phyloP scores from a whole-genome alignment of 1,140 invertebrate genomes.

The Drosophila rhopaloa region DNA sequence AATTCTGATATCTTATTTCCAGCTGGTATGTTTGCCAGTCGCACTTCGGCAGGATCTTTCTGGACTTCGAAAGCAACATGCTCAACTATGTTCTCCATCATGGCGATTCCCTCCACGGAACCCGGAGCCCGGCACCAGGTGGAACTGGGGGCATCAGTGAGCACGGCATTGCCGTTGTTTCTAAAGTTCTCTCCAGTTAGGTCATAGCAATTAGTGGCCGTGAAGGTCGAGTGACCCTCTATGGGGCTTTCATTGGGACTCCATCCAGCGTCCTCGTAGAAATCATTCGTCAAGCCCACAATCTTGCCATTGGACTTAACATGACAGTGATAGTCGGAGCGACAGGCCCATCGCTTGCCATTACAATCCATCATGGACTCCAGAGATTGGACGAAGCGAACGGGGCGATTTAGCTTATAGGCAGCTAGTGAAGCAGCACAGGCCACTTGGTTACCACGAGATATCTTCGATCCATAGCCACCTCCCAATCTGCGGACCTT shows the following conservation, averaged over 20 bases:
- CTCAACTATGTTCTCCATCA: conserved; percentile 93
- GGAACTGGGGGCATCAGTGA: conserved; percentile 88
- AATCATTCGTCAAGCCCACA: conserved; percentile 87
- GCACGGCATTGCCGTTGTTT: conserved; percentile 85
- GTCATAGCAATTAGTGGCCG: conserved; percentile 87
- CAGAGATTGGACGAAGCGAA: conserved; percentile 88
- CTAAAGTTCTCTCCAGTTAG: conserved; percentile 85
- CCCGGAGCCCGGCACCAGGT: conserved; percentile 88
- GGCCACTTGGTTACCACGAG: conserved; percentile 86
- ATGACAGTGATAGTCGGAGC: conserved; percentile 86
- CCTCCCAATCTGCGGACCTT: conserved; percentile 88
- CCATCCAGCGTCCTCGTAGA: conserved; percentile 88
- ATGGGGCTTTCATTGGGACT: conserved; percentile 87
- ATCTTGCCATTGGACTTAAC: conserved; percentile 89
- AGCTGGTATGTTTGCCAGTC: conserved; percentile 87
- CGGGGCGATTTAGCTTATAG: conserved; percentile 87
- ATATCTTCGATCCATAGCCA: conserved; percentile 89
- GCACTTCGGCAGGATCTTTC: conserved; percentile 89
- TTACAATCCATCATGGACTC: conserved; percentile 88
- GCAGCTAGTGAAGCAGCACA: conserved; percentile 88
- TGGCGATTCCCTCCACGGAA: conserved; percentile 87
- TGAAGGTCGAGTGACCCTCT: conserved; percentile 73
- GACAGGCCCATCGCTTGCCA: conserved; percentile 87
- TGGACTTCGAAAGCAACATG: conserved; percentile 89
- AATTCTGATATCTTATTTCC: conserved; percentile 83